A percentile compares a stretch with the other conserved stretches of the same genome.
These are phyloP conservation scores for Eonycteris spelaea DNA, from an alignment of 2,113 vertebrate species.

Conservation along the genomic window DNA sequence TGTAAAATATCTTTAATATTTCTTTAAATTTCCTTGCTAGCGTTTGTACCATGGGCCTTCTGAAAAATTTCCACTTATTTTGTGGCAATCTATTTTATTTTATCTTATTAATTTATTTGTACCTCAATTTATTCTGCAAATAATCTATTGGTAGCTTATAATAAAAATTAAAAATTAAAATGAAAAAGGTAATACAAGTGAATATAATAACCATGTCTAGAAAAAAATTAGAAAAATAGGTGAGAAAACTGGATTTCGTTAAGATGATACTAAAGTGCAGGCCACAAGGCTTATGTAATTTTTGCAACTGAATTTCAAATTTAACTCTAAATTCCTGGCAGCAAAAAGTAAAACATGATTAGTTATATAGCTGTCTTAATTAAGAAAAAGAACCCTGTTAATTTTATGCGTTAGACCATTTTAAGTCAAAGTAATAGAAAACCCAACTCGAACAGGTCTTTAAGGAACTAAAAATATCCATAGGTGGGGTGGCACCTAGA, in stretches of 20 bases:
- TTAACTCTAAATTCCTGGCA: background rate
- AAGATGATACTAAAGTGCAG: background rate
- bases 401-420: background rate
- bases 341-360: background rate
- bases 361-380: background rate
- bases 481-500: background rate
- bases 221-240: background rate
- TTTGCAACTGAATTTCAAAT: constrained; percentile 7
- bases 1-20: constrained; percentile 57
- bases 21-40: background rate
- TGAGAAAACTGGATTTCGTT: background rate
- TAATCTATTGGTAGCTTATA: background rate
- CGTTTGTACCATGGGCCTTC: background rate
- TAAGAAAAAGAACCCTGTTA: background rate
- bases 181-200: background rate
- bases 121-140: background rate
- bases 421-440: constrained; percentile 22
- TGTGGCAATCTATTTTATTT: background rate
- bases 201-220: background rate
- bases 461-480: background rate
- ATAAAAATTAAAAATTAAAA: constrained; percentile 10
- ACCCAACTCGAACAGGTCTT: background rate
- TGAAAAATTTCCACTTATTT: background rate
- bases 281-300: background rate
- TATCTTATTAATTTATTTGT: constrained; percentile 6